Base-by-base conservation (phyloP, 2,888 invertebrate species). In the Apamea sordens region DNA sequence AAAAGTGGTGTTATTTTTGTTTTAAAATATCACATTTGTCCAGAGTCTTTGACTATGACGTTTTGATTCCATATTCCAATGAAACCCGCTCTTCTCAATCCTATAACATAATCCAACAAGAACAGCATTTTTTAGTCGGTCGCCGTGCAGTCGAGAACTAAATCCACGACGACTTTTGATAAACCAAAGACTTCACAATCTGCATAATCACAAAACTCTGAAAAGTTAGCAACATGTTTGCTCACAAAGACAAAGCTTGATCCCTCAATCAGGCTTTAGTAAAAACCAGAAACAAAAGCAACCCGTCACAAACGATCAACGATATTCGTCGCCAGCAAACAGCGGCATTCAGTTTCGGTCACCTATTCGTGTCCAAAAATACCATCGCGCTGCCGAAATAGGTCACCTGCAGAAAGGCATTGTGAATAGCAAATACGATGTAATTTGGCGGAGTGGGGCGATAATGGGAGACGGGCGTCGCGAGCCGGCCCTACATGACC, bases 351-450 rank as follows among this genome's bases (percentile, higher is more conserved):
- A 89, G 80, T 85, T 83, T 79, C 84, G 81, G 84, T 76, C 78
- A 86, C 86, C 85, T 88, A 86, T 86, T 89, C 79, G 83, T 76
- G 77, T 79, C 86, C 81, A 84, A 87, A 87, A 90, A 87, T 88
- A 89, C 83, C 89, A 89, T 83, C 80, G 84, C 82, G 82, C 74
- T 71, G 80, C 74, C 76, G 76, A 91, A 90, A 90, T 90, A 91
- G 91, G 90, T 89, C 91, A 89, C 84, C 76, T 77, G 84, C 82
- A 88, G 86, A 86, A 82, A 84, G 86, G 88, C 89, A 90, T 91
- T 91, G 89, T 92, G 92, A 91, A 92, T 91, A 89, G 90, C 89
- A 90, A 92, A 92, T 91, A 90, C 91, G 90, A 91, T 91, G 91
- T 91, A 90, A 92, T 92, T 92, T 90, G 89, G 84, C 81, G 85